phyloP scores from a whole-genome alignment of 1,140 invertebrate genomes.

The Pectinophora gossypiella region DNA sequence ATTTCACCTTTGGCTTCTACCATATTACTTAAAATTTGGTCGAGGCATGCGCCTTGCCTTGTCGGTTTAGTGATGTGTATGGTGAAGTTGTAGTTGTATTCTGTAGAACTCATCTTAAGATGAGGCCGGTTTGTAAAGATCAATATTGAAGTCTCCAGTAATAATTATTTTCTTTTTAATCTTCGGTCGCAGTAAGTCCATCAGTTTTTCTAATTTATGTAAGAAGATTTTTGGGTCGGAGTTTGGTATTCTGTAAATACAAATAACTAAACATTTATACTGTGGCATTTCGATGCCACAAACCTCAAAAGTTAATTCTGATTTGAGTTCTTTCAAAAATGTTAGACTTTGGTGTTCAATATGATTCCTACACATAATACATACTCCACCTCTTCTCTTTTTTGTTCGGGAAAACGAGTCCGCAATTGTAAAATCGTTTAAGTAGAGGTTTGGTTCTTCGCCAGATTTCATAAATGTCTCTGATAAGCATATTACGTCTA shows the following conservation, averaged over 20 bases:
- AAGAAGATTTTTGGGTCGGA: neutral
- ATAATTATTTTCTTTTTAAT: neutral
- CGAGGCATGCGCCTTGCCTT: conserved; percentile 8
- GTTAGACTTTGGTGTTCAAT: neutral
- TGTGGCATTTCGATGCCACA: conserved; percentile 10
- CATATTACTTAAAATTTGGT: conserved; percentile 16
- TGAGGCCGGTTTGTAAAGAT: neutral
- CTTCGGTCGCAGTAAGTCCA: neutral
- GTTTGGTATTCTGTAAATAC: neutral
- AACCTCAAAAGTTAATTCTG: conserved; percentile 3
- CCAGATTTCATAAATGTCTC: conserved; percentile 18
- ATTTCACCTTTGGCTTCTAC: conserved; percentile 7
- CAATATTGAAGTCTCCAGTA: neutral
- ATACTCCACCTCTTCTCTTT: conserved; percentile 15
- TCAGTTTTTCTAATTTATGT: neutral
- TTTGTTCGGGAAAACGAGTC: conserved; percentile 4
- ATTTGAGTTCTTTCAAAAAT: neutral
- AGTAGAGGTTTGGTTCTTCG: conserved; percentile 9
- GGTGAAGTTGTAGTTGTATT: neutral
- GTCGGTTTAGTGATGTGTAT: conserved; percentile 12
- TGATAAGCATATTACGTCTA: conserved; percentile 9
- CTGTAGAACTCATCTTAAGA: neutral
- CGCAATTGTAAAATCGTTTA: conserved; percentile 7
- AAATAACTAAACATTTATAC: neutral
- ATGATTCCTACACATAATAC: conserved; percentile 8